Conservation (phyloP, 2,113 vertebrate species). For the Pelusios castaneus region DNA sequence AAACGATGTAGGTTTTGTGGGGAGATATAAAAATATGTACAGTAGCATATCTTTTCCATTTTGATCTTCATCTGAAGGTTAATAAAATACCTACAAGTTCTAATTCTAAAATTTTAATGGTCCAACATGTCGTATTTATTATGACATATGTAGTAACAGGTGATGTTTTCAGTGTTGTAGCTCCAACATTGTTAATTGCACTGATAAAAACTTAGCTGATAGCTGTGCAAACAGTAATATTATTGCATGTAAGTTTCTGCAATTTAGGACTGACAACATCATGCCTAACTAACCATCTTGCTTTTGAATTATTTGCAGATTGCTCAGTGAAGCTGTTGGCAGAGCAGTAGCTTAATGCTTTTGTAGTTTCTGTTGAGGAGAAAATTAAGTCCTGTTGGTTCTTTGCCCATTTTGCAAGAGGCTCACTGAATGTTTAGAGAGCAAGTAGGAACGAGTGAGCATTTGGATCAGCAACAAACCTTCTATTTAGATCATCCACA, state of each 20-base stretch:
- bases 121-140: slow-evolving; percentile 15
- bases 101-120: neutral
- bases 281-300: neutral
- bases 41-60: fast-evolving
- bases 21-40: neutral
- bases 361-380: neutral
- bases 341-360: neutral
- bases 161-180: neutral
- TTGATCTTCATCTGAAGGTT: neutral
- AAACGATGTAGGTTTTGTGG: slow-evolving; percentile 1
- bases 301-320: neutral
- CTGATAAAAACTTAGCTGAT: neutral
- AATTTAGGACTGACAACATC: neutral
- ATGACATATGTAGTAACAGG: neutral
- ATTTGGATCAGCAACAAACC: neutral
- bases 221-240: neutral
- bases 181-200: neutral
- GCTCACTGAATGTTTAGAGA: neutral
- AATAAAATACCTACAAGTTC: slow-evolving; percentile 1
- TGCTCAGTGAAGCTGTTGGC: neutral
- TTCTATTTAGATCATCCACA: neutral
- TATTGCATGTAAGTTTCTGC: fast-evolving
- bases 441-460: neutral
- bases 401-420: neutral
- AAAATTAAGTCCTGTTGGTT: neutral